A percentile compares a stretch with the other conserved stretches of the same genome.
These are phyloP conservation scores for Rhinichthys osculus DNA, from an alignment of 2,797 vertebrate species.

Conservation along the genomic window DNA sequence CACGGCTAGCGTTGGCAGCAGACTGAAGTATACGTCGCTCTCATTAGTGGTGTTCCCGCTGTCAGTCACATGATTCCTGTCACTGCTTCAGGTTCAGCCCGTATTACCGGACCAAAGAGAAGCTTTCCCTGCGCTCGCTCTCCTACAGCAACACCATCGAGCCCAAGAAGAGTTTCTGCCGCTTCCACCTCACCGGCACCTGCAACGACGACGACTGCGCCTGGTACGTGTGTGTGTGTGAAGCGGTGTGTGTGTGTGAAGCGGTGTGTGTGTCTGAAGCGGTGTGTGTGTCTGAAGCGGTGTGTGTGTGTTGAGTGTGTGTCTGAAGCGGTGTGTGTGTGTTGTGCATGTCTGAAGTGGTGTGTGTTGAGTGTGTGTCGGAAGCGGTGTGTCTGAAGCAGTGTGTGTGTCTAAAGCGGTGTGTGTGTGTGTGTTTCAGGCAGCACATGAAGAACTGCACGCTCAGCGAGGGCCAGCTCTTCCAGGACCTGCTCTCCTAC, in stretches of 20 bases:
- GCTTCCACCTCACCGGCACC: constrained; percentile 93
- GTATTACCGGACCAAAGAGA: constrained; percentile 96
- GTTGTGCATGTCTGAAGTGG: no score
- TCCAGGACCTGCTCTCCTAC: constrained; percentile 95
- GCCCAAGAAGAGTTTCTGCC: constrained; percentile 90
- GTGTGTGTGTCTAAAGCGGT: no score
- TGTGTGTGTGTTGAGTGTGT: no score
- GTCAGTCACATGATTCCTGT: background rate
- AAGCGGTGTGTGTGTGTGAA: background rate
- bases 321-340: no score
- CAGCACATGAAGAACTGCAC: constrained; percentile 95
- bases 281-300: no score
- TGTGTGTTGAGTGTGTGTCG: no score
- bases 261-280: background rate
- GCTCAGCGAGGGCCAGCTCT: constrained; percentile 87
- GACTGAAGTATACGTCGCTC: background rate
- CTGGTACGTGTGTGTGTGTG: constrained; percentile 79
- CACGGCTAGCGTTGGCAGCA: background rate
- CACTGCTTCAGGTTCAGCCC: constrained; percentile 88
- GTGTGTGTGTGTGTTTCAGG: constrained; percentile 73
- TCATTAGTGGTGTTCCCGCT: background rate
- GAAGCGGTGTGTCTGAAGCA: no score
- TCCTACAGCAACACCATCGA: constrained; percentile 90
- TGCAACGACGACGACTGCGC: constrained; percentile 94
- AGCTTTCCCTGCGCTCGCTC: constrained; percentile 89